phyloP scores from a whole-genome alignment of 2,888 invertebrate genomes.

The Chydorus sphaericus region DNA sequence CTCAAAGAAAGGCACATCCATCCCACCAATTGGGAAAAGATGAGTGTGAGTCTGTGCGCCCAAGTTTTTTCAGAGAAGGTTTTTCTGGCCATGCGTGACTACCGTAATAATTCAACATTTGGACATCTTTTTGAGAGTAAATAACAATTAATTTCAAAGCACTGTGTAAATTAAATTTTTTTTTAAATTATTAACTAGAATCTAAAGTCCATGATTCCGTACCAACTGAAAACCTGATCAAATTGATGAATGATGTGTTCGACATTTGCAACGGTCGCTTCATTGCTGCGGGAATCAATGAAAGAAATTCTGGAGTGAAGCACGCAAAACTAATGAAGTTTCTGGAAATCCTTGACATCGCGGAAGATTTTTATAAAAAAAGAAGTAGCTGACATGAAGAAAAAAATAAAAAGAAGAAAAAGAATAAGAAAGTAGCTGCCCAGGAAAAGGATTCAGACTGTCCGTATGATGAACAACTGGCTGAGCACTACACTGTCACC shows the following conservation, averaged over 20 bases:
- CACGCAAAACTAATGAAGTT: not conserved
- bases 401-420: too few relatives aligned
- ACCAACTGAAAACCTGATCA: too few relatives aligned
- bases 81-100: not conserved
- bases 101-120: not conserved
- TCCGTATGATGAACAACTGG: too few relatives aligned
- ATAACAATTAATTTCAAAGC: too few relatives aligned
- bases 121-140: not conserved
- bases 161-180: not conserved
- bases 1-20: not conserved
- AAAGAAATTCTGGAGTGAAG: not conserved
- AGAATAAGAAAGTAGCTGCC: too few relatives aligned
- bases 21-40: not conserved
- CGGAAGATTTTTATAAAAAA: too few relatives aligned
- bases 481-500: too few relatives aligned
- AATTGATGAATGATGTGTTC: not conserved
- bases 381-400: too few relatives aligned
- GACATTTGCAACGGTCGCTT: not conserved
- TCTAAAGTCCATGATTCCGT: too few relatives aligned
- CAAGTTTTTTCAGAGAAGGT: not conserved
- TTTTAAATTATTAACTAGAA: too few relatives aligned
- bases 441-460: too few relatives aligned
- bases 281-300: not conserved
- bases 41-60: not conserved
- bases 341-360: not conserved